Evolutionary conservation across 2,113 vertebrate genomes (phyloP), one percentile per base, ranked within the genome.

Genomic region (Oplegnathus fasciatus): DNA sequence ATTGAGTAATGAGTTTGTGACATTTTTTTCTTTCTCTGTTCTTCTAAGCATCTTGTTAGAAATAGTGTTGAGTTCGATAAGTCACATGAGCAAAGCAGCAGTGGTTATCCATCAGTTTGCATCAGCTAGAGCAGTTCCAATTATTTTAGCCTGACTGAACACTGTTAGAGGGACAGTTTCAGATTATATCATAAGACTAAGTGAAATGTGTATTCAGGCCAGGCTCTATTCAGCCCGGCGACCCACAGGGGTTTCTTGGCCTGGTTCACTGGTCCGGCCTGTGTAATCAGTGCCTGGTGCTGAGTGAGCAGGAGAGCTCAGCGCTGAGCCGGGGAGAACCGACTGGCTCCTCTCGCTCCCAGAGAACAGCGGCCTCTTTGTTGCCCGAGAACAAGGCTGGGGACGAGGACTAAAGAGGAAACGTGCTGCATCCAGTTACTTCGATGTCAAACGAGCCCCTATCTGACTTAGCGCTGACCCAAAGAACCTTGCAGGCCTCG

Each of bases 361-460:
- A 0, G 69, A 83, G 85, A 92, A 95, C 91, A 95, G 87, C 87
- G n/a, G 65, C 34, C 69, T 87, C 92, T 93, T 95, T 95, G 92
- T 94, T 88, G 65, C 28, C 40, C 3, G 1, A 77, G 72, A 76
- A 44, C 62, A 48, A 84, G 70, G 80, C 69, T 11, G 11, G 40
- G n/a, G 55, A 52, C 20, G 2, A 10, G 22, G 64, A 57, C 48
- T 80, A 10, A 86, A 83, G 50, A 70, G 24, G 76, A 80, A 85
- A 86, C 42, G 3, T 24, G 70, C 54, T 37, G 72, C 66, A 30
- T 79, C 76, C 69, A 62, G 13, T 91, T 82, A 85, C 44, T 69
- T 44, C 24, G 28, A 78, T 55, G 82, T 77, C 34, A 70, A 40
- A 64, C 54, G 17, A 13, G 30, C 28, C 84, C 50, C 1, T 61